Conservation (phyloP, 1,140 invertebrate species). For the Zaprionus capensis region DNA sequence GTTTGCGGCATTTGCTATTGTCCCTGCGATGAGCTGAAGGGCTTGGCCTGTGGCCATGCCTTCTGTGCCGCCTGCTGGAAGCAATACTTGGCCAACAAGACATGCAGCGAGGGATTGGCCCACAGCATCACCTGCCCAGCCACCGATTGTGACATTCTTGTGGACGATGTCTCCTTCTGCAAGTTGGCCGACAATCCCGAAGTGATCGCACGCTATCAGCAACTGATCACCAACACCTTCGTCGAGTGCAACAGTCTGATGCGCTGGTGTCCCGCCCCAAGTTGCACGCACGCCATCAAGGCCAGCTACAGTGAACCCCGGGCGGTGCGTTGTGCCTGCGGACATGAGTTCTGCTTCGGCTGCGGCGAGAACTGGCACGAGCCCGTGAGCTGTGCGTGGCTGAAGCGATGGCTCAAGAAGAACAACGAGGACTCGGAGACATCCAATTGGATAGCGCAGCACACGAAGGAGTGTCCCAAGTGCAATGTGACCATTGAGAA, state of each 20-base stretch:
- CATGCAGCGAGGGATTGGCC: slow-evolving; percentile 97
- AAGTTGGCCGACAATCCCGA: slow-evolving; percentile 94
- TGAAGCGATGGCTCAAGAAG: slow-evolving; percentile 99
- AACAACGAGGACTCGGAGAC: slow-evolving; percentile 99
- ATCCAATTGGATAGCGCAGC: slow-evolving; percentile 99
- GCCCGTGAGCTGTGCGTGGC: slow-evolving; percentile 96
- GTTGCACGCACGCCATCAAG: slow-evolving; percentile 98
- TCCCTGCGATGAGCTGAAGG: slow-evolving; percentile 93
- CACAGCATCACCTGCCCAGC: slow-evolving; percentile 98
- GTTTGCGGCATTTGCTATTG: slow-evolving; percentile 85
- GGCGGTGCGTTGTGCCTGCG: slow-evolving; percentile 96
- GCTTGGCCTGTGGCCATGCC: slow-evolving; percentile 97
- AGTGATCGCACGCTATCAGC: slow-evolving; percentile 98
- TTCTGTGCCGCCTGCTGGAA: slow-evolving; percentile 98
- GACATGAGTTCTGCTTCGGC: slow-evolving; percentile 96
- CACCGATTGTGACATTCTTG: slow-evolving; percentile 94
- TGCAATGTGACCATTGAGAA: slow-evolving; percentile 99
- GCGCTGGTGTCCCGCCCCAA: slow-evolving; percentile 98
- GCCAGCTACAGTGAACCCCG: slow-evolving; percentile 95
- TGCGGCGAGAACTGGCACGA: slow-evolving; percentile 99
- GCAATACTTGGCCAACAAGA: slow-evolving; percentile 98
- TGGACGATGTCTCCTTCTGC: slow-evolving; percentile 98
- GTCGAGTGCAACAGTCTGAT: slow-evolving; percentile 98
- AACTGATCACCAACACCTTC: slow-evolving; percentile 99
- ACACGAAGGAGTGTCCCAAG: slow-evolving; percentile 99